phyloP scores from a whole-genome alignment of 2,888 invertebrate species.

The Maniola hyperantus region DNA sequence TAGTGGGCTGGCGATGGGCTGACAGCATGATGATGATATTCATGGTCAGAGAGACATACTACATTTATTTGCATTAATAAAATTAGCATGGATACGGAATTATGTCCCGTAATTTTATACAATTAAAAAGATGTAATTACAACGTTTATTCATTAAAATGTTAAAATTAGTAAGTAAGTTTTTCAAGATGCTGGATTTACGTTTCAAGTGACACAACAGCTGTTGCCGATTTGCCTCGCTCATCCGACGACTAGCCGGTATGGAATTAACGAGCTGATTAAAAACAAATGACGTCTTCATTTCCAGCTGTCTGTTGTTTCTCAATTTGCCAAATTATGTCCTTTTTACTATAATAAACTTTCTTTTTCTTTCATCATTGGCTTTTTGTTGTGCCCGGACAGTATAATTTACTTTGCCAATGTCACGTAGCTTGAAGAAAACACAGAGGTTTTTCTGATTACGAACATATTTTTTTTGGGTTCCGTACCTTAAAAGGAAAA shows the following conservation, averaged over 20 bases:
- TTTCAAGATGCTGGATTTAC: slow-evolving; percentile 51
- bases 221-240: slow-evolving; percentile 73
- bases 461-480: too few species aligned
- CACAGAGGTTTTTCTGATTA: too few species aligned
- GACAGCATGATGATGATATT: too few species aligned
- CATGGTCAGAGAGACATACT: too few species aligned
- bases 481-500: too few species aligned
- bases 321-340: not conserved
- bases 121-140: not conserved
- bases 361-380: too few species aligned
- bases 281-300: slow-evolving; percentile 80
- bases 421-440: too few species aligned
- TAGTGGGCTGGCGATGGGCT: too few species aligned
- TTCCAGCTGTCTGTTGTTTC: slow-evolving; percentile 45
- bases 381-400: too few species aligned
- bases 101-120: not conserved
- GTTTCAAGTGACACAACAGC: slow-evolving; percentile 76
- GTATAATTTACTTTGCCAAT: too few species aligned
- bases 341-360: not conserved
- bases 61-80: not conserved
- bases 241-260: slow-evolving; percentile 77
- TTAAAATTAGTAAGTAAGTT: slow-evolving; percentile 43
- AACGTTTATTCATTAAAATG: slow-evolving; percentile 12
- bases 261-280: slow-evolving; percentile 81
- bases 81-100: not conserved